Evolutionary conservation across 2,113 vertebrate species (phyloP), one percentile per base, ranked within the genome.

Genomic region (Catharus bicknelli): DNA sequence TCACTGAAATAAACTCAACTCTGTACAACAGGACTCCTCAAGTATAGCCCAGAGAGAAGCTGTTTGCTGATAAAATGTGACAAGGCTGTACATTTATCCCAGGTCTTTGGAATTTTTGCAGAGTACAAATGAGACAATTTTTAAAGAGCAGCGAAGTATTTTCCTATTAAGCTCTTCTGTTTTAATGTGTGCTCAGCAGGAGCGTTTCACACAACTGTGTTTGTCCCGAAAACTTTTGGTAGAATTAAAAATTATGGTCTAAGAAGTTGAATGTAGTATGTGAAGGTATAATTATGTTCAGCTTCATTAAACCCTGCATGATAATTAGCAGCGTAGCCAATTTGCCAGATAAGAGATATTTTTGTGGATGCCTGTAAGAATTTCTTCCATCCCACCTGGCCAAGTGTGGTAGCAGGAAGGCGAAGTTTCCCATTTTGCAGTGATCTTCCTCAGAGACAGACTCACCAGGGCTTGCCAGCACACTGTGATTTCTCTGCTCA

Each of bases 241-340:
- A 69, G 63, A 54, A 67, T 78, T 87, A 81, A 76, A 81, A 92
- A 85, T 85, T 73, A 70, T 21, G 54, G 23, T 43, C 38, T 85
- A 67, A 76, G 70, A 84, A 73, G 55, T 47, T 85, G 50, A 45
- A 58, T 45, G 32, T 47, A 68, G 47, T 47, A 30, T 8, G 3
- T 75, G 34, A 82, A 79, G 34, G 18, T 89, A 19, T 72, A 72
- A 92, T 86, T 89, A 78, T 48, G 47, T 89, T 92, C 50, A 66
- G 23, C 26, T 85, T 82, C 47, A 68, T 75, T 92, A 82, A 76
- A 66, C 80, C 34, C 51, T 76, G 67, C 51, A 51, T 78, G 50
- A 34, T 69, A 91, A 85, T 90, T 74, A 93, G 38, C 9, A 80
- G 21, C 0, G 0, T 75, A 84, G 38, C 38, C 21, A 22, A 43